Base-by-base conservation (phyloP, 2,888 invertebrate genomes). In the Orchestes rusci region DNA sequence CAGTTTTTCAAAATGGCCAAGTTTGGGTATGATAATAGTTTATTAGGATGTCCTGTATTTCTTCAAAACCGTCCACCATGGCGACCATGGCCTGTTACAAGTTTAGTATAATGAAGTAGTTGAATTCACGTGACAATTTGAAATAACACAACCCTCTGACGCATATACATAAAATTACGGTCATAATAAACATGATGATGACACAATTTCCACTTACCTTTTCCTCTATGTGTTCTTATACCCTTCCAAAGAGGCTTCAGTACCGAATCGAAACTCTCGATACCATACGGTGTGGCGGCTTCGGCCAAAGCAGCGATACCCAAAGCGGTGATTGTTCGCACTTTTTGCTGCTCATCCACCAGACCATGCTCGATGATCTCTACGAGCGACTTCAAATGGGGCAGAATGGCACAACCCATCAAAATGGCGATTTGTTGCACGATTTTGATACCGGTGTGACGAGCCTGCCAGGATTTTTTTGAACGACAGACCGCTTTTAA, bases 371-470 rank as follows among this genome's bases (percentile, higher is more conserved):
- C 97, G 65, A 99, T 97, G 67, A 99, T 99, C 74, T 99, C 99
- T 5, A 99, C 99, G 45, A 99, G 76, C 35, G 90, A 91, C 68
- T 95, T 94, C 40, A 99, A 75, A 77, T 99, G 99, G 0, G 99
- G 99, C 53, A 99, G 72, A 58, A 99, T 97, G 18, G 99, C 99
- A 66, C 99, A 99, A 4, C 99, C 99, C 96, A 99, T 97, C 18
- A 99, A 74, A 63, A 99, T 99, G 33, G 99, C 95, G 56, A 99
- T 99, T 73, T 99, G 99, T 67, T 99, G 99, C 0, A 99, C 97
- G 64, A 99, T 99, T 73, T 99, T 99, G 51, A 99, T 99, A 64
- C 97, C 97, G 3, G 96, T 97, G 68, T 97, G 97, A 12, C 87
- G 73, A 2, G 87, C 99, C 71, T 99, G 99, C 99, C 99, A 99